phyloP scores from a whole-genome alignment of 1,140 invertebrate genomes.

The Gonatopus flavifemur region DNA sequence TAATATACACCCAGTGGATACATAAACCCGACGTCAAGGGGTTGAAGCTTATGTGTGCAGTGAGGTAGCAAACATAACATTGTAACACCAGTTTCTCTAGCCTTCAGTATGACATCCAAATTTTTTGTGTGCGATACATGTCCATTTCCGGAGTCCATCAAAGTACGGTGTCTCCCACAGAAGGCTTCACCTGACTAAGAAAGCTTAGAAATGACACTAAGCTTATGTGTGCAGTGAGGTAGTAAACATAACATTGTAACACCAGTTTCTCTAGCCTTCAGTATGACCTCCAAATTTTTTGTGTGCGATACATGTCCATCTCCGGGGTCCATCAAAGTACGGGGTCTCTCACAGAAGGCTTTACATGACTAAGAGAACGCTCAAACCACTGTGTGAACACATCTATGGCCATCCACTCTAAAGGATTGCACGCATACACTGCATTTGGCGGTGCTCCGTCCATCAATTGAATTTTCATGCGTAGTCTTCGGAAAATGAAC shows the following conservation, averaged over 20 bases:
- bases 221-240: conserved; percentile 39
- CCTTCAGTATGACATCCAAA: conserved; percentile 4
- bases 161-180: too few species aligned
- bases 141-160: too few species aligned
- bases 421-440: conserved; percentile 3
- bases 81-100: background rate
- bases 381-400: conserved; percentile 27
- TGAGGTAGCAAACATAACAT: background rate
- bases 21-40: conserved; percentile 43
- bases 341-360: conserved; percentile 20
- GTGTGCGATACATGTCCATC: conserved; percentile 19
- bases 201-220: conserved; percentile 16
- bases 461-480: background rate
- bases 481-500: background rate
- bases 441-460: background rate
- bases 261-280: conserved; percentile 13
- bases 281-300: conserved; percentile 21
- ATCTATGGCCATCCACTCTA: conserved; percentile 20
- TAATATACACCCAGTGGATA: conserved; percentile 13
- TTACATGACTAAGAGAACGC: conserved; percentile 20
- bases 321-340: conserved; percentile 28
- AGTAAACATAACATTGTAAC: conserved; percentile 35
- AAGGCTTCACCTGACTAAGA: too few species aligned
- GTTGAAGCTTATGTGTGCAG: conserved; percentile 42
- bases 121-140: conserved; percentile 16